Evolutionary conservation across 2,888 invertebrate genomes (phyloP), one percentile per base, ranked within the genome.

Genomic region (Chesias legatella): DNA sequence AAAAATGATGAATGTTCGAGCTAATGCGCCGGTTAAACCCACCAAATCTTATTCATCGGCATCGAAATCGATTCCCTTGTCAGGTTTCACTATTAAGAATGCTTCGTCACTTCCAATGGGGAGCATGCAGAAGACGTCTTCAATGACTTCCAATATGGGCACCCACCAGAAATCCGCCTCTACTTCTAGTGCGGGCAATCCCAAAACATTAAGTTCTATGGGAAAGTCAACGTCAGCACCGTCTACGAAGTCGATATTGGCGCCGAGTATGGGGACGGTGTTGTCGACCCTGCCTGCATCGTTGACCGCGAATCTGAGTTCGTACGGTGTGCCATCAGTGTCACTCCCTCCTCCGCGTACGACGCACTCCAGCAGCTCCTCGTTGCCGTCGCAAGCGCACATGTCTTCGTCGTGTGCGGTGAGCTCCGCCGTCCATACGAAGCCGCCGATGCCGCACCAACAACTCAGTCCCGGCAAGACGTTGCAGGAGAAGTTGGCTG

Each of bases 401-500:
- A 71, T 78, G 67, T 64, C 80, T 0, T 57, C 60, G 1, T 51
- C 80, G 1, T 72, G 79, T 0, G 69, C 73, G 1, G 63, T 69
- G 1, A 79, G 56, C 34, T 53, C 77, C 0, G 63, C 68, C 1
- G 61, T 76, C 3, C 85, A 81, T 39, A 58, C 78, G 0, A 85
- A 85, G 48, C 83, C 79, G 0, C 79, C 72, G 1, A 49, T 71
- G 63, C 79, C 82, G 0, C 85, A 82, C 43, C 79, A 80, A 51
- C 88, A 86, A 62, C 74, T 79, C 1, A 90, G 89, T 55, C 89
- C 91, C 0, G 90, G 90, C 0, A 92, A 92, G 75, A 92, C 93
- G 0, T 66, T 93, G 40, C 92, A 93, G 60, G 92, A 93, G 63
- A 92, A 92, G 67, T 69, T 93, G 38, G 92, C 92, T 0, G 92